These are phyloP conservation scores for Corythoichthys intestinalis DNA, from an alignment of 2,113 vertebrate genomes.

Conservation along the genomic window DNA sequence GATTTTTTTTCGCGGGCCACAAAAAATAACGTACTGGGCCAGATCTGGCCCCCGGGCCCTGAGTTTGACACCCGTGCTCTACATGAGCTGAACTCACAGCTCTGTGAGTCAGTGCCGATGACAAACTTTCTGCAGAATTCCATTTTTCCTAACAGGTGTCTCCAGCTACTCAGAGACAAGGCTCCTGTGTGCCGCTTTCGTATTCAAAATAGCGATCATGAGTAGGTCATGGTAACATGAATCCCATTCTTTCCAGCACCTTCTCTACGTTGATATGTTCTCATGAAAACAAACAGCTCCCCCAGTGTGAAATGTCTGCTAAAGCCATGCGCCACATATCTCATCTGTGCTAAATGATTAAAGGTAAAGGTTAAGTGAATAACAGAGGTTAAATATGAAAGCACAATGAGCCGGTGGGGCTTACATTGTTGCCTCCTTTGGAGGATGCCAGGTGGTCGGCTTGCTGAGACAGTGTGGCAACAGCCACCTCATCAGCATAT, in stretches of 20 bases:
- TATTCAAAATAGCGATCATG: conserved; percentile 62
- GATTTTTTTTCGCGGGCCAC: too few species aligned
- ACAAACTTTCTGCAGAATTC: conserved; percentile 61
- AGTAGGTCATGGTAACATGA: conserved; percentile 59
- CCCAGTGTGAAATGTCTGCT: conserved; percentile 39
- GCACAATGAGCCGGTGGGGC: conserved; percentile 57
- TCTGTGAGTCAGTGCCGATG: conserved; percentile 54
- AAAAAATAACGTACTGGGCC: too few species aligned
- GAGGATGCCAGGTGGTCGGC: conserved; percentile 49
- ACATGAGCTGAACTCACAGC: background rate
- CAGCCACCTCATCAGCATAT: conserved; percentile 50
- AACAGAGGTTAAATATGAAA: conserved; percentile 63
- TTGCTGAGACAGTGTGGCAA: conserved; percentile 50
- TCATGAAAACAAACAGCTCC: conserved; percentile 57
- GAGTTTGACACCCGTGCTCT: background rate
- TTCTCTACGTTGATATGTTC: conserved; percentile 55
- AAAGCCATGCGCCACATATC: conserved; percentile 26
- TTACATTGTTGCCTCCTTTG: conserved; percentile 53
- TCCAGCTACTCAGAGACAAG: conserved; percentile 51
- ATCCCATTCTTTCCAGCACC: conserved; percentile 62
- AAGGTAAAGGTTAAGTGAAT: conserved; percentile 67
- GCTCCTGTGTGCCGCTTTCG: conserved; percentile 48
- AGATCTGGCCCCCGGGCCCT: too few species aligned
- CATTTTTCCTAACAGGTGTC: conserved; percentile 73
- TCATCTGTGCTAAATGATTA: conserved; percentile 47